These are phyloP conservation scores for Hylaea fasciaria DNA, from an alignment of 2,888 invertebrate species.

Conservation along the genomic window DNA sequence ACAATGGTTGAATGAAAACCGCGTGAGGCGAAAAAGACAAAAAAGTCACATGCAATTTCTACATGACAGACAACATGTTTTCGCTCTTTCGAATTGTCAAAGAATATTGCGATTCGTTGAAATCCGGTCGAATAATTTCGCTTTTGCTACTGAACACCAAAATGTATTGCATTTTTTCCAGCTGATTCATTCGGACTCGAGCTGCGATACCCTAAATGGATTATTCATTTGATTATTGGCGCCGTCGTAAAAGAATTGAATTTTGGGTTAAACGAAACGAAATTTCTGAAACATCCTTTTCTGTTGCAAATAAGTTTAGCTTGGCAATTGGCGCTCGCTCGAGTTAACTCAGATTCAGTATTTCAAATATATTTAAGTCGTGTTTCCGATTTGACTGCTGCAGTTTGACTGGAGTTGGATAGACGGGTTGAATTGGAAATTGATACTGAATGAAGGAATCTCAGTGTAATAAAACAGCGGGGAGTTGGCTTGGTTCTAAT, in stretches of 20 bases:
- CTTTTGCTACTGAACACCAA: constrained; percentile 5
- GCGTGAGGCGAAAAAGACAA: too few species aligned
- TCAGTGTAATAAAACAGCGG: too few species aligned
- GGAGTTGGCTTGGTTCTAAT: too few species aligned
- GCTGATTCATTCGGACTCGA: constrained; percentile 49
- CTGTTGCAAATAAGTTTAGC: constrained; percentile 70
- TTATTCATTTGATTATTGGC: constrained; percentile 80
- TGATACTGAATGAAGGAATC: too few species aligned
- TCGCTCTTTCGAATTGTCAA: neutral
- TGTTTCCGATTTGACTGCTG: neutral
- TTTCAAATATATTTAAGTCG: constrained; percentile 20
- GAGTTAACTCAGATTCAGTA: constrained; percentile 41
- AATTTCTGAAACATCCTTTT: constrained; percentile 71
- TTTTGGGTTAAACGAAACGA: constrained; percentile 72
- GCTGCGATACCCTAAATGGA: constrained; percentile 64
- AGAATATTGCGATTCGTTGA: constrained; percentile 11
- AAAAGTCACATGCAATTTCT: too few species aligned
- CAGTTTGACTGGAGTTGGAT: constrained; percentile 1
- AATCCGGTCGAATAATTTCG: constrained; percentile 8
- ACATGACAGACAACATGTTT: neutral
- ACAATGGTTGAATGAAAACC: too few species aligned
- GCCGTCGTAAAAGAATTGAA: constrained; percentile 77
- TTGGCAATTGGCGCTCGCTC: constrained; percentile 49
- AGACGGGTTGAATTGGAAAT: neutral
- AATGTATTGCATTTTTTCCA: constrained; percentile 27